Conservation (phyloP, 1,140 invertebrate genomes). For the Caenorhabditis briggsae region DNA sequence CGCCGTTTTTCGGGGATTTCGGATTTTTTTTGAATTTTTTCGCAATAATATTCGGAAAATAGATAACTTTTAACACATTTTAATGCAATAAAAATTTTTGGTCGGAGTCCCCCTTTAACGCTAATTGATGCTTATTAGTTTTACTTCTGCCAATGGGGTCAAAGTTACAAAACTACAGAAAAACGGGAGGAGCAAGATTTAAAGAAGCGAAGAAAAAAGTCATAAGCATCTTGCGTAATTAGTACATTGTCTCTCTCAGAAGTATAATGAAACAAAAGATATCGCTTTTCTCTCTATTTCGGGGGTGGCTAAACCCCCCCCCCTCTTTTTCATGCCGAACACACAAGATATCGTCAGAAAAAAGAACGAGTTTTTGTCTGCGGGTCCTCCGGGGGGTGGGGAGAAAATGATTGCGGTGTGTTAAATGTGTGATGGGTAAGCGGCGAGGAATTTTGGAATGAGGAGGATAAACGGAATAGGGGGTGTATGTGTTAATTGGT, state of each 20-base stretch:
- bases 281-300: no score
- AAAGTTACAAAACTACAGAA: not conserved
- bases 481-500: no score
- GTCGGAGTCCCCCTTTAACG: no score
- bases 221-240: not conserved
- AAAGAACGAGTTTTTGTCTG: slow-evolving; percentile 1
- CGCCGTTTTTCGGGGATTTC: no score
- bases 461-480: not conserved
- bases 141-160: not conserved
- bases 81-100: no score
- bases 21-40: no score
- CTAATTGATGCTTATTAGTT: not conserved
- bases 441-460: not conserved
- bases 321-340: not conserved
- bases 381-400: not conserved
- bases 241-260: not conserved
- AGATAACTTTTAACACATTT: no score
- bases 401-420: not conserved
- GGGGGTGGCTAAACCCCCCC: not conserved
- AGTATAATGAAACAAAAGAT: slow-evolving; percentile 19
- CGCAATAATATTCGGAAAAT: no score
- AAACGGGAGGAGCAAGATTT: not conserved
- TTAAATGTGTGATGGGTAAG: slow-evolving; percentile 1
- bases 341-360: not conserved
- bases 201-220: no score